Evolutionary conservation across 2,797 vertebrate species (phyloP).

Genomic region (Lagocephalus sceleratus): DNA sequence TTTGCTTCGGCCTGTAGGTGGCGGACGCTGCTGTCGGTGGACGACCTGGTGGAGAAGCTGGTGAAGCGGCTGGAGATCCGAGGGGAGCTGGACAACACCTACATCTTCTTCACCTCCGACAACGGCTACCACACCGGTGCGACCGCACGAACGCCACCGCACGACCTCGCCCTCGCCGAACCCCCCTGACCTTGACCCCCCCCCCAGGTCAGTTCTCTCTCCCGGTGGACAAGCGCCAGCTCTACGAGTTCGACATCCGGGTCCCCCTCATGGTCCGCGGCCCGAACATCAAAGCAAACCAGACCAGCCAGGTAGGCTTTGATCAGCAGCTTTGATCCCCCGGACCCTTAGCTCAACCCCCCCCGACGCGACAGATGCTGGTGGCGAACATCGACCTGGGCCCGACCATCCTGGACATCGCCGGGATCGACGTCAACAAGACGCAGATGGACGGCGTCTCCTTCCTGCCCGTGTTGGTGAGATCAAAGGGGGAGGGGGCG

Average conservation of each 20-base stretch:
- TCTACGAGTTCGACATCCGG: conserved; percentile 97
- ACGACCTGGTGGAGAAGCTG: conserved; percentile 93
- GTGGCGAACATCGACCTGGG: conserved; percentile 94
- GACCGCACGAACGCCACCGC: too few relatives aligned
- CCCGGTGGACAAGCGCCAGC: conserved; percentile 93
- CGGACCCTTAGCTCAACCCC: background rate
- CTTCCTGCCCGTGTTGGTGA: conserved; percentile 87
- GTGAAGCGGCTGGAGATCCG: conserved; percentile 83
- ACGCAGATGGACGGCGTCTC: conserved; percentile 96
- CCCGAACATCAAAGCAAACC: conserved; percentile 91
- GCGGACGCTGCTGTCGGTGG: conserved; percentile 94
- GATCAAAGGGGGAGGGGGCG: too few relatives aligned
- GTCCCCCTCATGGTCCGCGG: conserved; percentile 94
- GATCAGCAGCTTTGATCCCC: background rate
- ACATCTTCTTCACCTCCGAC: conserved; percentile 95
- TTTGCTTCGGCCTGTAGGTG: conserved; percentile 80
- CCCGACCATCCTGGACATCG: conserved; percentile 94
- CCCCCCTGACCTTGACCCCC: too few relatives aligned
- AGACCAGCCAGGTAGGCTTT: conserved; percentile 86
- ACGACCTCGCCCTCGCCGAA: too few relatives aligned
- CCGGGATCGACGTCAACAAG: conserved; percentile 84
- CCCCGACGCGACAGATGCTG: conserved; percentile 75
- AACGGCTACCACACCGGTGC: conserved; percentile 96
- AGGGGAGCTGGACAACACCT: conserved; percentile 89
- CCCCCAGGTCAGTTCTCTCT: conserved; percentile 92